phyloP scores from a whole-genome alignment of 2,797 vertebrate species.

The Eidolon dupreanum region DNA sequence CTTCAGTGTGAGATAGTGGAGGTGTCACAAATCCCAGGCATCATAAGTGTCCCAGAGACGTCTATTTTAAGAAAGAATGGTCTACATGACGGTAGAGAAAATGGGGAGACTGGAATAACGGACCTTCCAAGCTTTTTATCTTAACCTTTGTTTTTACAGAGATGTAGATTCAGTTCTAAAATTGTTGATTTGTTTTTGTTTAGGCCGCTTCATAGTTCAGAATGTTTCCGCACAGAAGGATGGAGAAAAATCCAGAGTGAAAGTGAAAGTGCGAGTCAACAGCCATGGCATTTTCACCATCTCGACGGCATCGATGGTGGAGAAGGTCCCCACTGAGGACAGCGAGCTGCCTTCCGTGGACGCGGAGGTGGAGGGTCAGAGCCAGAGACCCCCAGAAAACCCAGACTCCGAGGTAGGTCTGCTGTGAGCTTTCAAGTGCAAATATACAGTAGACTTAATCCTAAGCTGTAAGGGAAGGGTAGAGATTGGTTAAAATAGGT shows the following conservation, averaged over 20 bases:
- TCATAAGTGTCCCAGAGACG: neutral
- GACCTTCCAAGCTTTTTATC: neutral
- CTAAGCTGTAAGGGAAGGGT: neutral
- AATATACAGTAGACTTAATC: neutral
- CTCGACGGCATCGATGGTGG: constrained; percentile 89
- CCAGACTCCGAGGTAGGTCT: constrained; percentile 84
- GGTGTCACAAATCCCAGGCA: neutral
- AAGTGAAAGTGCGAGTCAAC: constrained; percentile 90
- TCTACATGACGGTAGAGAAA: neutral
- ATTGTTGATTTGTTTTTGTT: neutral
- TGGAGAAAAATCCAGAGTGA: constrained; percentile 89
- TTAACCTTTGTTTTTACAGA: neutral
- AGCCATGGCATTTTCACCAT: constrained; percentile 89
- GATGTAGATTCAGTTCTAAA: neutral
- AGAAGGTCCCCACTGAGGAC: constrained; percentile 86
- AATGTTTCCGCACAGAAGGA: constrained; percentile 89
- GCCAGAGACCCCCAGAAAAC: constrained; percentile 79
- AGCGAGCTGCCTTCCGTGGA: constrained; percentile 78
- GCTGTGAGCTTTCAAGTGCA: neutral
- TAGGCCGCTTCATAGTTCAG: constrained; percentile 89
- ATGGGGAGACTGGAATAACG: neutral
- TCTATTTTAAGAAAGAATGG: neutral
- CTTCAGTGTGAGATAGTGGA: neutral
- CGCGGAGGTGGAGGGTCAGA: constrained; percentile 81
- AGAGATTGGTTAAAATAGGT: neutral